Evolutionary conservation across 92 coral and sea anemone species (phyloP).

Genomic region (Paramuricea clavata): DNA sequence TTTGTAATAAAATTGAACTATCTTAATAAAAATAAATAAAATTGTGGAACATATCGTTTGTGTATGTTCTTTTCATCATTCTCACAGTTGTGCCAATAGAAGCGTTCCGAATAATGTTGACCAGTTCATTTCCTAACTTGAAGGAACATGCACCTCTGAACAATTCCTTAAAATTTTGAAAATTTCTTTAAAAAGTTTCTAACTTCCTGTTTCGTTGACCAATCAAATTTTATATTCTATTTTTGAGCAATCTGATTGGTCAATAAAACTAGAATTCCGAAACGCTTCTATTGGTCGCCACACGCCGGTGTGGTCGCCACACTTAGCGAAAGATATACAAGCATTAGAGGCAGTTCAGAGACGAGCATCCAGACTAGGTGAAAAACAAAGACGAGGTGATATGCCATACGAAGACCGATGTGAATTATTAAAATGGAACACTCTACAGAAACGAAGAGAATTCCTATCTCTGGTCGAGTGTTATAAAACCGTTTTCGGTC

Average conservation of each 20-base stretch:
- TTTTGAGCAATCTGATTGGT: too few species aligned
- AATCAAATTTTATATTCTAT: too few species aligned
- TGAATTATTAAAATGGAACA: constrained; percentile 38
- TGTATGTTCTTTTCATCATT: background rate
- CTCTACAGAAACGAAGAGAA: constrained; percentile 52
- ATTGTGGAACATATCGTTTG: background rate
- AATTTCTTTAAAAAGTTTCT: too few species aligned
- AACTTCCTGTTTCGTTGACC: too few species aligned
- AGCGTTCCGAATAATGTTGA: too few species aligned
- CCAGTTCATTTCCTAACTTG: too few species aligned
- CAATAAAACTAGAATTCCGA: too few species aligned
- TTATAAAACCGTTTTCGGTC: constrained; percentile 57
- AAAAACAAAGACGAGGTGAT: constrained; percentile 49
- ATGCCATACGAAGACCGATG: constrained; percentile 60
- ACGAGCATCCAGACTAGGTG: constrained; percentile 53
- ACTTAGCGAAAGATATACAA: constrained; percentile 47
- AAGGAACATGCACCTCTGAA: too few species aligned
- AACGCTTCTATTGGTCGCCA: too few species aligned
- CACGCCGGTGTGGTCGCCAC: constrained; percentile 62
- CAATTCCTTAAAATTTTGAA: too few species aligned
- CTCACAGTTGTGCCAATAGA: background rate
- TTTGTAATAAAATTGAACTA: constrained; percentile 40
- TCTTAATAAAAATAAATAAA: background rate
- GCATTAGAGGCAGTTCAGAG: constrained; percentile 53
- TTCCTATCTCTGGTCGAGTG: constrained; percentile 53